Conservation (phyloP, 2,113 vertebrate species). For the Brachyhypopomus gauderio region DNA sequence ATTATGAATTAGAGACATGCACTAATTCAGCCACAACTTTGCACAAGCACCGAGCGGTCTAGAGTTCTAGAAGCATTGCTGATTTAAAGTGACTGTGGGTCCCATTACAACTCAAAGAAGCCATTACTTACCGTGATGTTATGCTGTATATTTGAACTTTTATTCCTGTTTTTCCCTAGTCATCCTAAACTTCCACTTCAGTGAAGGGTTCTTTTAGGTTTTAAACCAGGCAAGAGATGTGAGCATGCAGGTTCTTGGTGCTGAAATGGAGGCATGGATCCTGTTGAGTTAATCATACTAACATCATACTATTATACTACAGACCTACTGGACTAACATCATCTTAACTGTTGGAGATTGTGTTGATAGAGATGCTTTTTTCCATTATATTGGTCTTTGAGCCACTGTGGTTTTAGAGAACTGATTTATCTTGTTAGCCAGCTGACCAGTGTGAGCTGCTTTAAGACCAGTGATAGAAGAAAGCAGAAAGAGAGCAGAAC, state of each 20-base stretch:
- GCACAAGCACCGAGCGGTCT: not conserved
- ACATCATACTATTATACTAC: no score
- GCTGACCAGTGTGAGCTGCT: not conserved
- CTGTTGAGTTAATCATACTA: no score
- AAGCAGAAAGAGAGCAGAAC: not conserved
- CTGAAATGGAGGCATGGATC: not conserved
- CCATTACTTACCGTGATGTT: no score
- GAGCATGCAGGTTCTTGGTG: not conserved
- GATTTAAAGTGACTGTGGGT: not conserved
- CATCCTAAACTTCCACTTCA: not conserved
- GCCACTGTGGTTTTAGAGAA: not conserved
- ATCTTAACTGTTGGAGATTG: not conserved
- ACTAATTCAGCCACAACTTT: not conserved
- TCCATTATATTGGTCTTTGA: not conserved
- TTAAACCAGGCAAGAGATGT: not conserved
- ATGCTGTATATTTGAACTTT: not conserved
- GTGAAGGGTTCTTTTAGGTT: not conserved
- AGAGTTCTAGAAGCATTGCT: not conserved
- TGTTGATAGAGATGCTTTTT: not conserved
- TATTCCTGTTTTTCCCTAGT: not conserved
- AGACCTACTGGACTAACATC: not conserved
- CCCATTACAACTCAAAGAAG: not conserved
- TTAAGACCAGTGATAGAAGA: not conserved
- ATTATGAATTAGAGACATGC: not conserved
- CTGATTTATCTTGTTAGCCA: not conserved